Evolutionary conservation across 2,888 invertebrate genomes (phyloP).

Genomic region (Phytoseiulus persimilis): DNA sequence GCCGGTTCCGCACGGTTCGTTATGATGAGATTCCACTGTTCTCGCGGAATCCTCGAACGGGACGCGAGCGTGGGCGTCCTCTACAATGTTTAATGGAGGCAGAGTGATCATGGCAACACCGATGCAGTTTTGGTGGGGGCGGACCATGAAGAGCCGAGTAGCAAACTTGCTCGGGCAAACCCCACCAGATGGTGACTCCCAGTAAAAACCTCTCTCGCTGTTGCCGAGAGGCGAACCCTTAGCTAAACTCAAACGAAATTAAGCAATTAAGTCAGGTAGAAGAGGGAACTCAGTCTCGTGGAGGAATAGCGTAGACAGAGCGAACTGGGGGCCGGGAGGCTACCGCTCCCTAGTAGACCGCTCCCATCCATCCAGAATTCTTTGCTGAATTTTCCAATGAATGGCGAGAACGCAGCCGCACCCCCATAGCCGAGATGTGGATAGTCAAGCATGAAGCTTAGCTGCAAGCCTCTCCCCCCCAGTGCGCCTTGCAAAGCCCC

Average conservation of each 20-base stretch:
- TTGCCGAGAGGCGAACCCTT: background rate
- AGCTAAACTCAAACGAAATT: conserved; percentile 5
- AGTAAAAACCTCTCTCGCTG: background rate
- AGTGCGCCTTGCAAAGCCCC: too few species aligned
- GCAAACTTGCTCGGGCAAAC: background rate
- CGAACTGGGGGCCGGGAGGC: background rate
- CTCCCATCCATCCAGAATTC: too few species aligned
- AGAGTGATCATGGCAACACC: too few species aligned
- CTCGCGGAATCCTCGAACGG: too few species aligned
- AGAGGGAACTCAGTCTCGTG: background rate
- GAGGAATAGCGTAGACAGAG: background rate
- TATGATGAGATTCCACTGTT: too few species aligned
- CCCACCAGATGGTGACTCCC: background rate
- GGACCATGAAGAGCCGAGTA: background rate
- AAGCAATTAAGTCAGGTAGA: background rate
- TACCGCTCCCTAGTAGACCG: background rate
- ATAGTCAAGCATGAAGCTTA: background rate
- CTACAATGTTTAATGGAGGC: too few species aligned
- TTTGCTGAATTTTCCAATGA: background rate
- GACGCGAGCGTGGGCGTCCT: too few species aligned
- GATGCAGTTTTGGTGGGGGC: background rate
- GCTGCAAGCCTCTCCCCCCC: background rate
- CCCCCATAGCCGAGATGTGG: background rate
- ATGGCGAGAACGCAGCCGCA: background rate
- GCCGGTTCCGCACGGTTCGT: too few species aligned